Conservation (phyloP, 2,113 vertebrate species). For the Pandion haliaetus region DNA sequence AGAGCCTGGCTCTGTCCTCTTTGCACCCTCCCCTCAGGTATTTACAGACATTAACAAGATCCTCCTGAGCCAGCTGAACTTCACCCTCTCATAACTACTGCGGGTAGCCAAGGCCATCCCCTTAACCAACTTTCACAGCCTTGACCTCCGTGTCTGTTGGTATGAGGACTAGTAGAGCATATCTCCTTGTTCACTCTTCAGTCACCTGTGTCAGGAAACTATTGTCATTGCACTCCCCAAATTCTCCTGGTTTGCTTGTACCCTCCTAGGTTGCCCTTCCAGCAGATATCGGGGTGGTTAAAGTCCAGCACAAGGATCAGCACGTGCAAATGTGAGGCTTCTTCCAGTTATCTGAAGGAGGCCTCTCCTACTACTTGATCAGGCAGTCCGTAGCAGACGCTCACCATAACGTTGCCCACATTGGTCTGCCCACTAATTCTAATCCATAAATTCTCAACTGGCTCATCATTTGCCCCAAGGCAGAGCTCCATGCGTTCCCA, state of each 20-base stretch:
- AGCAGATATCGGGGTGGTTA: not conserved
- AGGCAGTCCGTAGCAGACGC: not conserved
- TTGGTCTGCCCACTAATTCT: not conserved
- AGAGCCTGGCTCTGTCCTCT: not conserved
- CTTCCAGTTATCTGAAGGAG: not conserved
- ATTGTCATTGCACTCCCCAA: not conserved
- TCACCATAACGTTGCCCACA: not conserved
- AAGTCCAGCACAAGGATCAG: not conserved
- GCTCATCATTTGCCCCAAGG: not conserved
- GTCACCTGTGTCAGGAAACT: not conserved
- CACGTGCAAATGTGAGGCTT: not conserved
- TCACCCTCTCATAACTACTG: not conserved
- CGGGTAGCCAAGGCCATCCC: not conserved
- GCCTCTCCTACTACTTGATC: not conserved
- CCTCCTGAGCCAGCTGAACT: not conserved
- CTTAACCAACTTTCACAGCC: not conserved
- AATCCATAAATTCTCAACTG: not conserved
- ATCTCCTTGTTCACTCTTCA: not conserved
- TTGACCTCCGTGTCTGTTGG: not conserved
- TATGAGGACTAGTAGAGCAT: not conserved
- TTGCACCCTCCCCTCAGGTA: not conserved
- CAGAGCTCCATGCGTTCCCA: not conserved
- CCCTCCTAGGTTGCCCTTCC: not conserved
- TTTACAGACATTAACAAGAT: not conserved
- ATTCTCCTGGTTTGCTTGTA: not conserved